Conservation (phyloP, 2,113 vertebrate genomes). For the Coracopsis vasa region DNA sequence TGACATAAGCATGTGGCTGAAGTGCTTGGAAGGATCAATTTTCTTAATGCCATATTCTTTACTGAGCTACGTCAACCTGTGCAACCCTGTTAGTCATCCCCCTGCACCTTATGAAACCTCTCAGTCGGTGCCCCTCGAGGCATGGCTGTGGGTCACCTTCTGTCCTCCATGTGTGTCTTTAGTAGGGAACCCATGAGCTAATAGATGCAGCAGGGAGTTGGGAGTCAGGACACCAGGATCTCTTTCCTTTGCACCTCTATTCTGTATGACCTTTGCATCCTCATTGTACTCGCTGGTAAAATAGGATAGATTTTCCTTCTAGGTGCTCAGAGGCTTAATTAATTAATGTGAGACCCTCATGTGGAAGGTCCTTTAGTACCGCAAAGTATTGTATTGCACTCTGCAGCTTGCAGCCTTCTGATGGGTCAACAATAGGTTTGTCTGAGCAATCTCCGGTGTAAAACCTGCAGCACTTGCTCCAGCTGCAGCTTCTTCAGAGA, state of each 20-base stretch:
- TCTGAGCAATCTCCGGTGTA: neutral
- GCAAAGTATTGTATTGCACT: constrained; percentile 48
- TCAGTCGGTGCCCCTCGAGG: neutral
- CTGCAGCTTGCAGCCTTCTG: neutral
- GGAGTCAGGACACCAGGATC: constrained; percentile 18
- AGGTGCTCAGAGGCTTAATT: constrained; percentile 52
- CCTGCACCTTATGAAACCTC: neutral
- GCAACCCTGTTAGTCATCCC: neutral
- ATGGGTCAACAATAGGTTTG: neutral
- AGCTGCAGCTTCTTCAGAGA: neutral
- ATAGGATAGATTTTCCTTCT: constrained; percentile 68
- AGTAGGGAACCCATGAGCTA: neutral
- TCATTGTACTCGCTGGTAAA: constrained; percentile 50
- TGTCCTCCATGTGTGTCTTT: neutral
- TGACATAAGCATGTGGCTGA: neutral
- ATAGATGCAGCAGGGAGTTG: constrained; percentile 25
- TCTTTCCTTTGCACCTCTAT: constrained; percentile 27
- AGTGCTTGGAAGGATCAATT: constrained; percentile 30
- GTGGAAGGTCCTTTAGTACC: constrained; percentile 47
- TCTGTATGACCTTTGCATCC: constrained; percentile 38
- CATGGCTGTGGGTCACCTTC: neutral
- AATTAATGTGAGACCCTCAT: constrained; percentile 67
- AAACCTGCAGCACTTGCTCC: neutral
- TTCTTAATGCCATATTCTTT: constrained; percentile 48
- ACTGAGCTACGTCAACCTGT: constrained; percentile 12